Conservation (phyloP, 2,888 invertebrate genomes). For the Lobophora halterata region DNA sequence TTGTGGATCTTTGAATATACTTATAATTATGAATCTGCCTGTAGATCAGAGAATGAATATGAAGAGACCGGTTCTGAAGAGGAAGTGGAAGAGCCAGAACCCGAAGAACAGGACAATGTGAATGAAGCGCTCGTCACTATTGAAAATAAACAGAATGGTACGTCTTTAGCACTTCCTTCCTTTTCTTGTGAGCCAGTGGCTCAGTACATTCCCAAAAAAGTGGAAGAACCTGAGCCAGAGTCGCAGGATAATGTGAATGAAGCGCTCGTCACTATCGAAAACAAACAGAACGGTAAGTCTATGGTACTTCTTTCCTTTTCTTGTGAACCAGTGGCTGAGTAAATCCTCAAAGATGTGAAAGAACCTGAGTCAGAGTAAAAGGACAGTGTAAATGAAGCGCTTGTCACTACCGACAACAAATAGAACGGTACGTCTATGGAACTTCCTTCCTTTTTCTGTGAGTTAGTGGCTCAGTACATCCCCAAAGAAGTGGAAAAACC, state of each 20-base stretch:
- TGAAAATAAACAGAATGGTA: slow-evolving; percentile 68
- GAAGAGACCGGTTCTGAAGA: slow-evolving; percentile 86
- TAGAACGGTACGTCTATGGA: no score
- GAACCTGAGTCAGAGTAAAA: no score
- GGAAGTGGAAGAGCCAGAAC: slow-evolving; percentile 85
- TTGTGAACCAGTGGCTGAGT: neutral
- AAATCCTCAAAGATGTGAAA: no score
- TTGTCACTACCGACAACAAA: no score
- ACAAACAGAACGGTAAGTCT: slow-evolving; percentile 62
- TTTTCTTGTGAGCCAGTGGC: neutral
- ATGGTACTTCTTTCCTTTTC: neutral
- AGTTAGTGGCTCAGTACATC: no score
- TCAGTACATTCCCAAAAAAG: no score
- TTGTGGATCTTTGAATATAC: no score
- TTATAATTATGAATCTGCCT: slow-evolving; percentile 1
- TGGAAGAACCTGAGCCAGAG: slow-evolving; percentile 83
- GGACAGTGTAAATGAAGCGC: no score
- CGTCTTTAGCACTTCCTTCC: slow-evolving; percentile 1
- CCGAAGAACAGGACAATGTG: slow-evolving; percentile 81
- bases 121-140: slow-evolving; percentile 68
- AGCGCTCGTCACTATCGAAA: slow-evolving; percentile 57
- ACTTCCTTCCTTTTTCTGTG: no score
- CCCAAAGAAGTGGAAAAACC: no score
- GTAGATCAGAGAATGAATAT: slow-evolving; percentile 84
- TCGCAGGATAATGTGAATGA: slow-evolving; percentile 80